phyloP scores from a whole-genome alignment of 2,113 vertebrate species.

The Pica pica region DNA sequence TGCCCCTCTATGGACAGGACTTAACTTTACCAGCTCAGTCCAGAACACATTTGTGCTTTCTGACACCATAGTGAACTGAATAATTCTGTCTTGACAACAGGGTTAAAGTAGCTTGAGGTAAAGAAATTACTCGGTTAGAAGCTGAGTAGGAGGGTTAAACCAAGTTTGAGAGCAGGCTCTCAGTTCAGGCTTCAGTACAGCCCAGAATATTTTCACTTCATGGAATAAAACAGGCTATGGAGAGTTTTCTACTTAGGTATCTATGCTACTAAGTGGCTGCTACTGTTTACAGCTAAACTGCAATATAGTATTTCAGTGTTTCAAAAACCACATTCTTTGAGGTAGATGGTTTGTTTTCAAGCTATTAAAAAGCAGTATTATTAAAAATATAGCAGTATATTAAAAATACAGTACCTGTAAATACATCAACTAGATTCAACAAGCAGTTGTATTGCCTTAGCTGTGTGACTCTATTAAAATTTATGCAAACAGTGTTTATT shows the following conservation, averaged over 20 bases:
- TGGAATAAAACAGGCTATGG: neutral
- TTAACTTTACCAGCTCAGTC: neutral
- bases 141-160: neutral
- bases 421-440: neutral
- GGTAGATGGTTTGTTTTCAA: neutral
- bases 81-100: neutral
- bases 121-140: neutral
- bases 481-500: neutral
- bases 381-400: neutral
- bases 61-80: neutral
- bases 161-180: neutral
- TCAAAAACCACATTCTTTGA: neutral
- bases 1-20: neutral
- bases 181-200: neutral
- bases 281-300: neutral
- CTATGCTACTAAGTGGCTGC: neutral
- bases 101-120: neutral
- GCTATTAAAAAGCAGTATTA: neutral
- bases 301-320: neutral
- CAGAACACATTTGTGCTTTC: neutral
- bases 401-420: neutral
- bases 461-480: neutral
- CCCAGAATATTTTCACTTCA: neutral
- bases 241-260: neutral
- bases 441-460: neutral